These are phyloP conservation scores for Acomys russatus DNA, from an alignment of 2,797 vertebrate genomes.

Conservation along the genomic window DNA sequence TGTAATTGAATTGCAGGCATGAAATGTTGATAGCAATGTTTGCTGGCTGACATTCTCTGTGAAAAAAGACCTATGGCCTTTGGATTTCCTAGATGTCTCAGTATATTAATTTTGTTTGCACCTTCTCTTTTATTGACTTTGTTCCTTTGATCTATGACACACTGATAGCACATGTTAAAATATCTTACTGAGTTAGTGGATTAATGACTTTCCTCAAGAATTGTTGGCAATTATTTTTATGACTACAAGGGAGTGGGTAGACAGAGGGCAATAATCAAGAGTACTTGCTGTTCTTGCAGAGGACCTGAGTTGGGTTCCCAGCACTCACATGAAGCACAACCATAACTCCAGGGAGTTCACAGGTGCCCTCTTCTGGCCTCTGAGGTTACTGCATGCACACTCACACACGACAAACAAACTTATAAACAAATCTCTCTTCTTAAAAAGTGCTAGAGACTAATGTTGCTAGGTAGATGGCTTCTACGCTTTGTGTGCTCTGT, in stretches of 20 bases:
- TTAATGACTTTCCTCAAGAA: neutral
- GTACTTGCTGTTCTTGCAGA: neutral
- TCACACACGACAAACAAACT: neutral
- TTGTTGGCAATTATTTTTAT: neutral
- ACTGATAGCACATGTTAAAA: neutral
- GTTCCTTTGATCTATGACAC: conserved; percentile 20
- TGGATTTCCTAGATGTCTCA: neutral
- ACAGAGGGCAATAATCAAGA: neutral
- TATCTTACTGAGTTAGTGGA: neutral
- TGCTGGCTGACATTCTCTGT: neutral
- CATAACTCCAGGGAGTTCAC: neutral
- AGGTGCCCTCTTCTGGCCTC: neutral
- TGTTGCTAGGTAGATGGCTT: neutral
- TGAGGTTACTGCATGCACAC: neutral
- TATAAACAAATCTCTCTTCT: neutral
- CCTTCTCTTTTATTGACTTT: conserved; percentile 8
- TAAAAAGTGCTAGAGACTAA: neutral
- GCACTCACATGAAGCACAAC: neutral
- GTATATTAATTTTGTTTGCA: neutral
- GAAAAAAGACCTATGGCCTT: neutral
- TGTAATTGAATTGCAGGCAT: neutral
- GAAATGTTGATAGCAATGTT: neutral
- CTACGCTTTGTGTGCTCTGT: neutral
- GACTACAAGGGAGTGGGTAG: too few relatives aligned
- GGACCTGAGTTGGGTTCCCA: neutral